Evolutionary conservation across 2,797 vertebrate genomes (phyloP).

Genomic region (Holocentrus rufus): DNA sequence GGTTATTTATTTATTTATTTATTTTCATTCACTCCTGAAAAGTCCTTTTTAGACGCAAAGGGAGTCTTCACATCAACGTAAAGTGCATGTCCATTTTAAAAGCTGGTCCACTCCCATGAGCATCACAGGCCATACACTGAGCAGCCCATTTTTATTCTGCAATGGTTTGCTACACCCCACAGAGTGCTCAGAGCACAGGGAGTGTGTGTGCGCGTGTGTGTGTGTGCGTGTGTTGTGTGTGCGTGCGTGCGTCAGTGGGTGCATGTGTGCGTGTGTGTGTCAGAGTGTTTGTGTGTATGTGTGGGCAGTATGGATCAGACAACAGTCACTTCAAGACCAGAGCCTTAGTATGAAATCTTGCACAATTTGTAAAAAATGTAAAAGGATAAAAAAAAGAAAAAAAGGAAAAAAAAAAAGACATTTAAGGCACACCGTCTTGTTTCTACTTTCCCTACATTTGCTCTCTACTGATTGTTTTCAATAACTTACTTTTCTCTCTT

Average conservation of each 20-base stretch:
- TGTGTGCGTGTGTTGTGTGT: constrained; percentile 56
- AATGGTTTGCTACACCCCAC: constrained; percentile 80
- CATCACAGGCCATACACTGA: constrained; percentile 80
- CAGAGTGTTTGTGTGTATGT: constrained; percentile 66
- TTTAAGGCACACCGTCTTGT: constrained; percentile 98
- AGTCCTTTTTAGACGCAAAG: constrained; percentile 74
- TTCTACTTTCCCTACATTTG: constrained; percentile 99
- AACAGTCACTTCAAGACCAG: constrained; percentile 96
- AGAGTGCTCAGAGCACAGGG: constrained; percentile 87
- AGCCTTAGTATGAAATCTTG: constrained; percentile 99
- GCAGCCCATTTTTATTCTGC: constrained; percentile 80
- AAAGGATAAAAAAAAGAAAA: constrained; percentile 66
- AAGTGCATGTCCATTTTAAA: constrained; percentile 89
- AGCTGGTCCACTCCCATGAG: constrained; percentile 83
- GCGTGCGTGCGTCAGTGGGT: constrained; percentile 20
- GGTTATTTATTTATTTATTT: constrained; percentile 58
- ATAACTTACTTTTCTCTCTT: constrained; percentile 93
- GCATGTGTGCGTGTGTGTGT: constrained; percentile 31
- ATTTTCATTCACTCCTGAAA: constrained; percentile 66
- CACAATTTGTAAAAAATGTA: constrained; percentile 96
- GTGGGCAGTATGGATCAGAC: constrained; percentile 86
- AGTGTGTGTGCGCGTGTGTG: constrained; percentile 84
- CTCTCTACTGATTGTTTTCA: constrained; percentile 97
- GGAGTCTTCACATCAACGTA: constrained; percentile 84
- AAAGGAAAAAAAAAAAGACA: constrained; percentile 87